Evolutionary conservation across 2,113 vertebrate species (phyloP).

Genomic region (Arenaria interpres): DNA sequence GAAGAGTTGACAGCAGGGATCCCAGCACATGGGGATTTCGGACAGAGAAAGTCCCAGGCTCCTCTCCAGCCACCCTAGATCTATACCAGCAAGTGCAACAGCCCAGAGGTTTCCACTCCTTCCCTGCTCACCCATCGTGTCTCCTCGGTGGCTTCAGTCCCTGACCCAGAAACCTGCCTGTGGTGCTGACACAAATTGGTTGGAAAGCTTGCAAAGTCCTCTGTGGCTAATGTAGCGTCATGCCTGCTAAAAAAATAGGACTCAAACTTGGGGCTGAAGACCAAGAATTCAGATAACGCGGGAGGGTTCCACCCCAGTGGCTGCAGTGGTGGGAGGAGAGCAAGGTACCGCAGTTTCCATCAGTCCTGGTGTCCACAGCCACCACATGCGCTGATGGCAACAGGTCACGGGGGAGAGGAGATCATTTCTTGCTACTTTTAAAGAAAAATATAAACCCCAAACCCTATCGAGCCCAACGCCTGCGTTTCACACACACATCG

Average conservation of each 20-base stretch:
- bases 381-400: fast-evolving
- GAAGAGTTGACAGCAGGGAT: neutral
- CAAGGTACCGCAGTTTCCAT: neutral
- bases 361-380: neutral
- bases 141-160: neutral
- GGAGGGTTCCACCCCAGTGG: neutral
- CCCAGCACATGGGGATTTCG: fast-evolving
- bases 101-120: neutral
- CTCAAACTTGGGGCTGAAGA: neutral
- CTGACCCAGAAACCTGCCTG: neutral
- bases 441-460: neutral
- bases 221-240: neutral
- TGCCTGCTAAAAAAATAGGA: neutral
- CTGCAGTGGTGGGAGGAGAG: neutral
- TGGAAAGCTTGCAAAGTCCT: neutral
- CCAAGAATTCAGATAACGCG: neutral
- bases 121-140: neutral
- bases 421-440: neutral
- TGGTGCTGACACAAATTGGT: neutral
- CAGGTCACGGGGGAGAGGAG: neutral
- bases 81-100: neutral
- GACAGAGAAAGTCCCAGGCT: neutral
- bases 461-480: neutral
- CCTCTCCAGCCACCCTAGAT: neutral
- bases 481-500: neutral